Conservation (phyloP, 2,113 vertebrate genomes). For the Sarotherodon lohbergeri region DNA sequence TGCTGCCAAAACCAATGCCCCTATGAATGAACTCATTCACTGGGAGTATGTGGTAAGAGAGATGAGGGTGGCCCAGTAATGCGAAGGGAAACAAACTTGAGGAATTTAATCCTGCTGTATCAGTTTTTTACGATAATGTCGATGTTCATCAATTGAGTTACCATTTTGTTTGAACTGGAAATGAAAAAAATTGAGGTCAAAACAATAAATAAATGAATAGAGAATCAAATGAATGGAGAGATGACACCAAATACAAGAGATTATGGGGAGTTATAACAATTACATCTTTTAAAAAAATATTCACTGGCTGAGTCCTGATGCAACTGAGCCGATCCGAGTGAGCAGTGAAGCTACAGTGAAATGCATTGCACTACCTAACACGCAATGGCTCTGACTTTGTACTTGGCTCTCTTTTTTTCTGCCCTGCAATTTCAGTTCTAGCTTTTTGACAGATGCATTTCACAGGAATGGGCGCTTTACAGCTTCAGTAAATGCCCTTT, state of each 20-base stretch:
- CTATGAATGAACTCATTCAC: conserved; percentile 47
- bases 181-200: conserved; percentile 57
- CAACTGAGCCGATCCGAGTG: neutral
- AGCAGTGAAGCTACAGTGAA: neutral
- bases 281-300: neutral
- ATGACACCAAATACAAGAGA: conserved; percentile 48
- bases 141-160: conserved; percentile 62
- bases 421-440: neutral
- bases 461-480: conserved; percentile 6
- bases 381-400: conserved; percentile 7
- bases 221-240: conserved; percentile 68
- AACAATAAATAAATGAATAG: conserved; percentile 70
- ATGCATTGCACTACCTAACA: conserved; percentile 38
- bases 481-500: neutral
- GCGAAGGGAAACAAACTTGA: conserved; percentile 33
- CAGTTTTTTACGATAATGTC: conserved; percentile 40
- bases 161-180: conserved; percentile 66
- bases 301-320: neutral
- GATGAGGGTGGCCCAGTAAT: conserved; percentile 45
- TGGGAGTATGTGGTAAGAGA: conserved; percentile 41
- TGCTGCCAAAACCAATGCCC: conserved; percentile 28
- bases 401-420: conserved; percentile 11
- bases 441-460: conserved; percentile 29
- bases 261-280: conserved; percentile 34
- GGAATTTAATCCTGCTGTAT: conserved; percentile 54